These are phyloP conservation scores for Lophochroa leadbeateri DNA, from an alignment of 2,113 vertebrate species.

Conservation along the genomic window DNA sequence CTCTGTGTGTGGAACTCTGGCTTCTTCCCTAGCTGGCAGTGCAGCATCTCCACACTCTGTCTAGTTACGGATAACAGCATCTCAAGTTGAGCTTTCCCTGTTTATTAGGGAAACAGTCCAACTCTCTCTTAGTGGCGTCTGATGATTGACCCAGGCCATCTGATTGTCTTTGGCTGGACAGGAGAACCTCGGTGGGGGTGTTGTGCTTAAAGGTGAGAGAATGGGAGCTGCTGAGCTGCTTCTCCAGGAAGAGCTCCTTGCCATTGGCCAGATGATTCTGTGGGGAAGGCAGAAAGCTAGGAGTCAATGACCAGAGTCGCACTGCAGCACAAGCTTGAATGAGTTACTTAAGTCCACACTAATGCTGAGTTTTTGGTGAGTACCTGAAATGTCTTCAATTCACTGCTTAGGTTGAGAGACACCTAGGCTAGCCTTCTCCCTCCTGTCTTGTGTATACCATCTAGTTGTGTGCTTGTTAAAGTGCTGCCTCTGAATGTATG, in stretches of 20 bases:
- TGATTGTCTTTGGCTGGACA: background rate
- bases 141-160: background rate
- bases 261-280: background rate
- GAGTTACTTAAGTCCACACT: background rate
- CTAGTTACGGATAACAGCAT: too few species aligned
- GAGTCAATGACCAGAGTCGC: background rate
- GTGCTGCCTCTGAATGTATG: background rate
- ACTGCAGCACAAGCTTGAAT: background rate
- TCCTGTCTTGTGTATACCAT: background rate
- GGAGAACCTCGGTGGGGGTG: background rate
- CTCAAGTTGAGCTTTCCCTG: background rate
- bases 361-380: background rate
- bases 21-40: background rate
- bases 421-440: background rate
- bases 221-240: background rate
- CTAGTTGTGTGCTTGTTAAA: background rate
- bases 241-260: background rate
- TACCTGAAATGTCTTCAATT: background rate
- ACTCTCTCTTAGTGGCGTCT: background rate
- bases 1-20: background rate
- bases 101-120: background rate
- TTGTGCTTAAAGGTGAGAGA: background rate
- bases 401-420: background rate
- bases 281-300: background rate
- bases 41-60: fast-evolving